Evolutionary conservation across 1,140 invertebrate genomes (phyloP).

Genomic region (Euschistus heros): DNA sequence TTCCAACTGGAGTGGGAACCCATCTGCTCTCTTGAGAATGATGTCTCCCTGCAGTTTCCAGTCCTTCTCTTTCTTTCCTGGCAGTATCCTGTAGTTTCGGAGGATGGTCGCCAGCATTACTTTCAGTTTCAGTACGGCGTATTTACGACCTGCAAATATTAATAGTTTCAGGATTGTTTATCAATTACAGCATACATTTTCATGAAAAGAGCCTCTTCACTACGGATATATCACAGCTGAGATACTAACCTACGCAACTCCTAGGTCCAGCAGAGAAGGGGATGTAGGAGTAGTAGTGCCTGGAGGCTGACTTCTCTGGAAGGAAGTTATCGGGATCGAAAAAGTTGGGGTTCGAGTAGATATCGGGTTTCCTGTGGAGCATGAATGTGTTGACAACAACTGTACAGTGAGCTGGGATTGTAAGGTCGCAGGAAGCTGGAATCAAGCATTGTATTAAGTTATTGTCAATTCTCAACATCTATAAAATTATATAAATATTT

Average conservation of each 20-base stretch:
- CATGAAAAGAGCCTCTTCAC: too few species aligned
- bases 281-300: conserved; percentile 39
- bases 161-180: too few species aligned
- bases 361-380: conserved; percentile 42
- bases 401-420: conserved; percentile 31
- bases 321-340: conserved; percentile 44
- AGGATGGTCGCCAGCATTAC: too few species aligned
- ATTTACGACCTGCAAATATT: too few species aligned
- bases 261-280: conserved; percentile 49
- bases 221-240: too few species aligned
- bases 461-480: not conserved
- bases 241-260: conserved; percentile 44
- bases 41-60: too few species aligned
- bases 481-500: not conserved
- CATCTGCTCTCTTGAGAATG: too few species aligned
- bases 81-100: too few species aligned
- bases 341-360: conserved; percentile 37
- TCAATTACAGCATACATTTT: too few species aligned
- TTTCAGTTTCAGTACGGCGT: too few species aligned
- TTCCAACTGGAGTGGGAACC: too few species aligned
- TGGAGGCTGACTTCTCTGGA: conserved; percentile 35
- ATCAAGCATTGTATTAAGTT: not conserved
- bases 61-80: too few species aligned
- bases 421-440: not conserved
- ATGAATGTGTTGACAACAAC: conserved; percentile 33